Conservation (phyloP, 2,113 vertebrate species). For the Phyllostomus discolor region DNA sequence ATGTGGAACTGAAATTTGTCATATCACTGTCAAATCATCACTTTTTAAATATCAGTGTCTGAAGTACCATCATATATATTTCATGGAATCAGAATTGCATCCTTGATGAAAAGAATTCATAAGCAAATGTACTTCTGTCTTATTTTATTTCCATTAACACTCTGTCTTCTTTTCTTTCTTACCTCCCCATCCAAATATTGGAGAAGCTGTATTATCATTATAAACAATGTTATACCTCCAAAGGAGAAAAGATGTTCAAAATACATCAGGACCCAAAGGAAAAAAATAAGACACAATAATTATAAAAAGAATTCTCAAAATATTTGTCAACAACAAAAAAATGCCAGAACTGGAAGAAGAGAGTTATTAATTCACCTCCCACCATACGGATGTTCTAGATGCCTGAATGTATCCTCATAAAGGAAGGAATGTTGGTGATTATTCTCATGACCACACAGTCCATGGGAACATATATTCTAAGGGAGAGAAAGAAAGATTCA, state of each 20-base stretch:
- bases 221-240: neutral
- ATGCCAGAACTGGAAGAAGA: neutral
- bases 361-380: neutral
- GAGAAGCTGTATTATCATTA: neutral
- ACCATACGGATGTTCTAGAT: neutral
- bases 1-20: neutral
- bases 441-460: neutral
- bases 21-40: neutral
- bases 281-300: neutral
- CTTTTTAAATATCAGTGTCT: neutral
- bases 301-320: constrained; percentile 40
- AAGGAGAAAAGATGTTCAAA: constrained; percentile 28
- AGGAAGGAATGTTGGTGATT: neutral
- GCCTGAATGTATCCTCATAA: neutral
- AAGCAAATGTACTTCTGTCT: neutral
- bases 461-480: neutral
- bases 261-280: neutral
- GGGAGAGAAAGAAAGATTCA: neutral
- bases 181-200: neutral
- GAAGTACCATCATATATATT: neutral
- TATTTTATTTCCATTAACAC: neutral
- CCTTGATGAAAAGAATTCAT: neutral
- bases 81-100: neutral
- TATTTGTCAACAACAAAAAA: constrained; percentile 25
- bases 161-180: neutral